phyloP scores from a whole-genome alignment of 1,140 invertebrate species.

The Eubasilissa regina region DNA sequence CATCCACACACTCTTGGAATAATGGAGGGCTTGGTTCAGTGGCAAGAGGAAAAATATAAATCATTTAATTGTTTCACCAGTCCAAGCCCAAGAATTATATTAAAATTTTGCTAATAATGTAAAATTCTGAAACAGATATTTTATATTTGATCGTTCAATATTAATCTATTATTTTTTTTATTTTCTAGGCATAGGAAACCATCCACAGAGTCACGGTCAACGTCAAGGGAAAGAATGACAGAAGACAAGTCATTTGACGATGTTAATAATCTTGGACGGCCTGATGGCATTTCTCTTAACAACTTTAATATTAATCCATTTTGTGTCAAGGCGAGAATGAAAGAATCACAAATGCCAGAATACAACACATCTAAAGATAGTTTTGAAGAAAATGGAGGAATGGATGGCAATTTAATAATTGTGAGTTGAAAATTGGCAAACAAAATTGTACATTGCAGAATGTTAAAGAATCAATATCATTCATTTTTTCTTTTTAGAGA shows the following conservation, averaged over 20 bases:
- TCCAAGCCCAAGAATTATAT: too few species aligned
- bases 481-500: too few species aligned
- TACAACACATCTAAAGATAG: conserved; percentile 49
- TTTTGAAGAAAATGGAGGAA: conserved; percentile 50
- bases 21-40: too few species aligned
- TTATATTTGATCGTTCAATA: not conserved
- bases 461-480: too few species aligned
- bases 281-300: conserved; percentile 63
- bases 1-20: too few species aligned
- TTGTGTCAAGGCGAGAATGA: conserved; percentile 37
- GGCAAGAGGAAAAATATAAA: too few species aligned
- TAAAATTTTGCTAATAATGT: too few species aligned
- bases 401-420: conserved; percentile 42
- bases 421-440: conserved; percentile 30
- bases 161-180: not conserved
- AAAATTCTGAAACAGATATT: not conserved
- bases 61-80: too few species aligned
- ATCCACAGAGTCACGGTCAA: conserved; percentile 78
- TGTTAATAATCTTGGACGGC: conserved; percentile 29
- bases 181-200: conserved; percentile 77
- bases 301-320: conserved; percentile 59
- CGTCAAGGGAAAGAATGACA: conserved; percentile 72
- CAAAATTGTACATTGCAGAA: too few species aligned
- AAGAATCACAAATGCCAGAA: conserved; percentile 39
- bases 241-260: conserved; percentile 53